A percentile compares a stretch with the other conserved stretches of the same genome.
Conservation (phyloP, 2,797 vertebrate species). For the Botia kubotai region DNA sequence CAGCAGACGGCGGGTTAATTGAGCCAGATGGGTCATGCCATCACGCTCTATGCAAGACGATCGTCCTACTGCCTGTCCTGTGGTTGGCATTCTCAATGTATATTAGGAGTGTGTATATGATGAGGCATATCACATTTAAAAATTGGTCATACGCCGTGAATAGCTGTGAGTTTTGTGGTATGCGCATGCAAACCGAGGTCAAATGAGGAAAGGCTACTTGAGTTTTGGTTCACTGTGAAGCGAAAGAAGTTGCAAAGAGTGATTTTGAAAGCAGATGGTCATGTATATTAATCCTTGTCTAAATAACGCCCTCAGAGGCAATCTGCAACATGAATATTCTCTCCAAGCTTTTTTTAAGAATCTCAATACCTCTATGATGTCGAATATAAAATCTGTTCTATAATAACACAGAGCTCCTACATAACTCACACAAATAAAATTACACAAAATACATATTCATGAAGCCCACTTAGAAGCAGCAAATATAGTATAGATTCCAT, state of each 20-base stretch:
- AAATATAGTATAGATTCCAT: background rate
- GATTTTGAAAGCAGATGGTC: constrained; percentile 60
- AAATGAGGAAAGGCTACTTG: constrained; percentile 26
- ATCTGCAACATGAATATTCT: constrained; percentile 46
- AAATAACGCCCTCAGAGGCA: constrained; percentile 44
- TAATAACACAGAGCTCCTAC: background rate
- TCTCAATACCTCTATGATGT: constrained; percentile 6
- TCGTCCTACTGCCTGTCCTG: constrained; percentile 1
- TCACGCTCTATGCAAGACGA: background rate
- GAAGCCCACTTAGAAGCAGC: background rate
- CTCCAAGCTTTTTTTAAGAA: constrained; percentile 17
- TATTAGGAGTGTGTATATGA: constrained; percentile 6
- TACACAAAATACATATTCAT: background rate
- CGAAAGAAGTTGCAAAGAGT: constrained; percentile 31
- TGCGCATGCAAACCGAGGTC: constrained; percentile 11
- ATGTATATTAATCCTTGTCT: constrained; percentile 57
- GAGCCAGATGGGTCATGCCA: constrained; percentile 33
- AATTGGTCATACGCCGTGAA: constrained; percentile 11
- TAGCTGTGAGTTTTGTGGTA: constrained; percentile 1
- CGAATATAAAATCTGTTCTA: background rate
- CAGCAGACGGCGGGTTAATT: constrained; percentile 37
- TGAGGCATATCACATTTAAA: background rate
- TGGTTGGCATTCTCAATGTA: constrained; percentile 10
- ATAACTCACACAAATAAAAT: constrained; percentile 12
- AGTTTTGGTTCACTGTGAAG: constrained; percentile 33